phyloP scores from a whole-genome alignment of 1,140 invertebrate genomes.

The Tachypleus tridentatus region DNA sequence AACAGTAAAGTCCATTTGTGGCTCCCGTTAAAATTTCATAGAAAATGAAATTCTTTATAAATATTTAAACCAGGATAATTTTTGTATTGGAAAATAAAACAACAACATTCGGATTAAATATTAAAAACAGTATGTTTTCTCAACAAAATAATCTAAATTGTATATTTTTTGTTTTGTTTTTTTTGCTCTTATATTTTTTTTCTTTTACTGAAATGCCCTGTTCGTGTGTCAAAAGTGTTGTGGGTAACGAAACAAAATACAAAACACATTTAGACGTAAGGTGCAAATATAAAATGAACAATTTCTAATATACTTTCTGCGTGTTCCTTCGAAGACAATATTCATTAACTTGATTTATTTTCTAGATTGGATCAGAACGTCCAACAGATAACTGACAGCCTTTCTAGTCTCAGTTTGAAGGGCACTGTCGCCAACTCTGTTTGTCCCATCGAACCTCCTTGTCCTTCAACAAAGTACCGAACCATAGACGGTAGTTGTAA shows the following conservation, averaged over 20 bases:
- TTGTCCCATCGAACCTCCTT: constrained; percentile 30
- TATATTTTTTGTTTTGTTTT: too few relatives aligned
- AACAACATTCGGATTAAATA: too few relatives aligned
- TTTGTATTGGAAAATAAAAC: too few relatives aligned
- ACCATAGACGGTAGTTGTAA: constrained; percentile 61
- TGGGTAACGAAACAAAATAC: neutral
- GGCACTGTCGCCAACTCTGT: constrained; percentile 36
- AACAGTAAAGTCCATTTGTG: too few relatives aligned
- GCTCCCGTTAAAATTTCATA: too few relatives aligned
- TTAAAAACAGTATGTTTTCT: too few relatives aligned
- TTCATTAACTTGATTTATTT: constrained; percentile 3
- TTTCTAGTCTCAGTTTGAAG: constrained; percentile 34
- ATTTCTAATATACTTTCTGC: neutral
- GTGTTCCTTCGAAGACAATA: neutral
- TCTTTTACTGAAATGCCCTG: neutral
- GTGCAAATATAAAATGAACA: neutral
- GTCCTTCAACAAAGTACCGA: constrained; percentile 38
- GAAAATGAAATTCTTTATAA: too few relatives aligned
- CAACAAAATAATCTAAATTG: too few relatives aligned
- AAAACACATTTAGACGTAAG: neutral
- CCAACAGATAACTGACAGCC: constrained; percentile 35
- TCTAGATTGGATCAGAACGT: constrained; percentile 33
- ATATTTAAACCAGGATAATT: too few relatives aligned
- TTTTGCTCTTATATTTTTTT: neutral
- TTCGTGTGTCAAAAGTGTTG: neutral